These are phyloP conservation scores for Cinara cedri DNA, from an alignment of 2,888 invertebrate species.

Conservation along the genomic window DNA sequence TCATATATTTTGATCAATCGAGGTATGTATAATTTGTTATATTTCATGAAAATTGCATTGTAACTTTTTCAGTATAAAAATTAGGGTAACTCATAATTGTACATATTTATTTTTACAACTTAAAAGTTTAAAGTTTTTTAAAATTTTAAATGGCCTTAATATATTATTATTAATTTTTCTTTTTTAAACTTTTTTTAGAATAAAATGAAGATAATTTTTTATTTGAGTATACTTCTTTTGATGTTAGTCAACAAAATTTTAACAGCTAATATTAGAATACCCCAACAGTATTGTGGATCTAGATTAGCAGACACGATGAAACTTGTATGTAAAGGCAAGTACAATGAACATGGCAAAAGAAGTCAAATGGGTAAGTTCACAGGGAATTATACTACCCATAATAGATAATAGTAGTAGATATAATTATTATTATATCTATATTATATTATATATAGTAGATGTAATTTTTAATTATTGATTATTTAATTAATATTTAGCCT, in stretches of 20 bases:
- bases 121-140: too few species aligned
- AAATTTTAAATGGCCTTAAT: too few species aligned
- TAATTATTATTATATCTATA: too few species aligned
- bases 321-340: conserved; percentile 22
- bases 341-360: conserved; percentile 32
- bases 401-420: too few species aligned
- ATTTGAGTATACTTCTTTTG: conserved; percentile 22
- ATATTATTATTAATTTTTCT: too few species aligned
- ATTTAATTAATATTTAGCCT: too few species aligned
- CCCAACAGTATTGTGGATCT: conserved; percentile 46
- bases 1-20: neutral
- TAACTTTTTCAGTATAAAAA: too few species aligned
- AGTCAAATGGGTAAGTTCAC: conserved; percentile 25
- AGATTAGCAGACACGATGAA: conserved; percentile 45
- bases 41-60: neutral
- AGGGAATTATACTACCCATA: too few species aligned
- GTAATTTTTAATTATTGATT: too few species aligned
- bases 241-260: conserved; percentile 20
- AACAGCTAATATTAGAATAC: neutral
- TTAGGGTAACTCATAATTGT: too few species aligned
- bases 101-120: too few species aligned
- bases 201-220: conserved; percentile 46
- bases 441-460: too few species aligned
- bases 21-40: conserved; percentile 25
- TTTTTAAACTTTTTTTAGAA: conserved; percentile 20